Evolutionary conservation across 1,140 invertebrate genomes (phyloP), one percentile per base, ranked within the genome.

Genomic region (Zaprionus davidi): DNA sequence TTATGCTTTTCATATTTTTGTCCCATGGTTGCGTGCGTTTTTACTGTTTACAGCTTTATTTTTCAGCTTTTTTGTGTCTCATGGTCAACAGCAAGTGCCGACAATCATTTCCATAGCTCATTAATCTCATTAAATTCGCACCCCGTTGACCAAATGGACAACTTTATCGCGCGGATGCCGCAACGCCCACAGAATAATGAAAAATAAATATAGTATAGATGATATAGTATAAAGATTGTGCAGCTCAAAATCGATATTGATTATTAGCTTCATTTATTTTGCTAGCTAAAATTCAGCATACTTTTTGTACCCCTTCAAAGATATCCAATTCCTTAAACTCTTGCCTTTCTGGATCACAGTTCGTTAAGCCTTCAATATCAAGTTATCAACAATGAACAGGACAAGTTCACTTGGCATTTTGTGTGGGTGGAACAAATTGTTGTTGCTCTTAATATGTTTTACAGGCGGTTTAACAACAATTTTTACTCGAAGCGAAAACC

Each of bases 371-470:
- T 22, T 5, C 12, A 38, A 38, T 46, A 46, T 46, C 44, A 20
- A 46, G 44, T 46, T 20, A 46, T 49, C 11, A 11, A 17, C 17
- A 49, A 11, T 6, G 46, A 51, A 22, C 17, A 51, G 46, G 17
- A 51, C 46, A 51, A 51, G 46, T 20, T 51, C 22, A 13, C 9
- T 20, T 12, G 3, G 20, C 46, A 46, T n/a, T 51, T 13, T 64
- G 73, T 55, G 81, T 78, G 81, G 72, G 55, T 66, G 58, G 34
- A 79, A 64, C 81, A 83, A 83, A 82, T 82, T 82, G 67, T 79
- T 79, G 79, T 79, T 77, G 44, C 64, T 58, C 58, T 38, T 75
- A 59, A 75, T 74, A 76, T 53, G 57, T 79, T 83, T 79, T 80
- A 77, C 73, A 78, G 77, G 77, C 73, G 74, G 77, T 84, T 84